These are phyloP conservation scores for Sebastes trivittatus DNA, from an alignment of 2,797 vertebrate species.

Conservation along the genomic window DNA sequence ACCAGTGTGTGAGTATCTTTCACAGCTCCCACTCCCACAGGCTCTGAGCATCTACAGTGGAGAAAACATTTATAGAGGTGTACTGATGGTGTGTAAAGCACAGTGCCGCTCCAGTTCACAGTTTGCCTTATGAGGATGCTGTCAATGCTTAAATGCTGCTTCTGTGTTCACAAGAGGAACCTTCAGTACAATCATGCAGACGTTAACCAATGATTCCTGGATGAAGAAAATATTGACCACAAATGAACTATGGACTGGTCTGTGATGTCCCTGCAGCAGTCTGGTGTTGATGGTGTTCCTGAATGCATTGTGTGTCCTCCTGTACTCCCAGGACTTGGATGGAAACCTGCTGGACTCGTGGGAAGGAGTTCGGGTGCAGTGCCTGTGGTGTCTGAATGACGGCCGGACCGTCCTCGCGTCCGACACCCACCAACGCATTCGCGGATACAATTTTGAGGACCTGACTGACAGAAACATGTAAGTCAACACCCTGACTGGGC, in stretches of 20 bases:
- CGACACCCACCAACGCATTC: slow-evolving; percentile 96
- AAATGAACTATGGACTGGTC: not conserved
- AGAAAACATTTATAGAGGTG: not conserved
- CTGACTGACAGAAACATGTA: slow-evolving; percentile 99
- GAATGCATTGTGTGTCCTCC: not conserved
- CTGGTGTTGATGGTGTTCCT: not conserved
- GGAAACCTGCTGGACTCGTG: slow-evolving; percentile 97
- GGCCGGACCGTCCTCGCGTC: slow-evolving; percentile 93
- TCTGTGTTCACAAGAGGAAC: not conserved
- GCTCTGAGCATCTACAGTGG: not conserved
- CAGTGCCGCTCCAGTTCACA: not conserved
- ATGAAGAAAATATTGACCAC: not conserved
- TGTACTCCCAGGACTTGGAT: slow-evolving; percentile 89
- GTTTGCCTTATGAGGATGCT: not conserved
- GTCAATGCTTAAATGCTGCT: not conserved
- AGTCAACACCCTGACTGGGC: slow-evolving; percentile 35
- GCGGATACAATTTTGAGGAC: slow-evolving; percentile 98
- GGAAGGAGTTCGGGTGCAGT: slow-evolving; percentile 97
- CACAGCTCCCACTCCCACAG: not conserved
- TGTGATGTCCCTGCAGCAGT: not conserved
- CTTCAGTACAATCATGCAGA: not conserved
- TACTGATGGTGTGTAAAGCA: not conserved
- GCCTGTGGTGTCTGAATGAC: slow-evolving; percentile 94
- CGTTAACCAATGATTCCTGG: no score
- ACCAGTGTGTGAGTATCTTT: slow-evolving; percentile 94